Base-by-base conservation (phyloP, 2,113 vertebrate species). In the Aythya baeri region DNA sequence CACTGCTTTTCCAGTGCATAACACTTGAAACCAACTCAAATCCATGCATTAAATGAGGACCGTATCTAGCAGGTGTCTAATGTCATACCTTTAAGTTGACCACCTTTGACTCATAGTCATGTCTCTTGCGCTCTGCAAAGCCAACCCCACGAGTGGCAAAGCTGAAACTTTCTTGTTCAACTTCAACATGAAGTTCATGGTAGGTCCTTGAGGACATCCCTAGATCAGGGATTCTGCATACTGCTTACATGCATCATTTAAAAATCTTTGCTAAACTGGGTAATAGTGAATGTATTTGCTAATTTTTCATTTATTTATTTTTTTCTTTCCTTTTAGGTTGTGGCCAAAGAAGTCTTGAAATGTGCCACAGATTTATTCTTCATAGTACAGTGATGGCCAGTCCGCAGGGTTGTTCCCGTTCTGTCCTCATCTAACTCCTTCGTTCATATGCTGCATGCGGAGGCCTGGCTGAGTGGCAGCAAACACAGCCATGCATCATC, bases 401-500 rank as follows among this genome's bases (percentile, higher is more conserved):
- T 55, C 61, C n/a, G 4, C 62, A 9, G 34, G 71, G 3, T 5
- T 83, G 57, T 9, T n/a, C 12, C 63, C 2, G 1, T 25, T 43
- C 6, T 84, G 46, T 34, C 29, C 55, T 85, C 84, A 27, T 44
- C 73, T 59, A 74, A 91, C 61, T 8, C 3, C 12, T 3, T 50
- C 2, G 0, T 12, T 59, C 75, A 8, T 65, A 13, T 34, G 88
- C 66, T 79, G 46, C 49, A 16, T 12, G 7, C 34, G 13, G 83
- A 27, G 85, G 41, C 29, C 52, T 62, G 65, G 43, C 20, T 62
- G 70, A 86, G 50, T 1, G 36, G 83, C 79, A 41, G 41, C 26
- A 4, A 29, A 9, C 3, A 8, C 95, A 90, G 94, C 91, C 97
- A 99, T 99, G 99, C 99, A 99, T 97, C 99, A 99, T 25, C 98